Conservation (phyloP, 2,113 vertebrate species). For the human region DNA sequence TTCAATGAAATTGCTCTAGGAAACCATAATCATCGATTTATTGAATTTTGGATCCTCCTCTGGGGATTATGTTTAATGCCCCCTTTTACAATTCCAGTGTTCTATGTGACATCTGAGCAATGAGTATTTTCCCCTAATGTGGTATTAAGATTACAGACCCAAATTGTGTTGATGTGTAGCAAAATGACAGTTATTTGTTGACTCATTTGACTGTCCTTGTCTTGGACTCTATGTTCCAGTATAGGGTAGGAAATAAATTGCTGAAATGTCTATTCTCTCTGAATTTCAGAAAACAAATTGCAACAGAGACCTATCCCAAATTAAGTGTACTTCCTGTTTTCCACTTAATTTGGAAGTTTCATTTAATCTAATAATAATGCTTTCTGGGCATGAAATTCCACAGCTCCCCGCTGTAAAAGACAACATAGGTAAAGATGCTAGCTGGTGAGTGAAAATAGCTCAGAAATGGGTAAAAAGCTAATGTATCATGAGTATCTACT, state of each 20-base stretch:
- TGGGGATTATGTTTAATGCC: constrained; percentile 33
- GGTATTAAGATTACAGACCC: neutral
- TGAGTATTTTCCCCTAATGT: neutral
- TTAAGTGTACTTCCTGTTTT: neutral
- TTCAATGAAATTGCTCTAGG: constrained; percentile 17
- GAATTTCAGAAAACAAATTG: constrained; percentile 46
- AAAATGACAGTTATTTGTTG: neutral
- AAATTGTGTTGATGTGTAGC: constrained; percentile 27
- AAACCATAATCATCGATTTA: constrained; percentile 52
- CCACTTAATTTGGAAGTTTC: constrained; percentile 1
- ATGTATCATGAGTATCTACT: neutral
- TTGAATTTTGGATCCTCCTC: constrained; percentile 44
- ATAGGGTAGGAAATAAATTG: neutral
- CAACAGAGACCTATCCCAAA: neutral
- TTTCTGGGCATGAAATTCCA: neutral
- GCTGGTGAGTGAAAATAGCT: neutral
- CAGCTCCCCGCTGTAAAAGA: neutral
- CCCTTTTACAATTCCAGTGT: constrained; percentile 47
- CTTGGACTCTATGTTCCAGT: constrained; percentile 8
- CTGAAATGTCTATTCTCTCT: neutral
- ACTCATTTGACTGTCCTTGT: constrained; percentile 12
- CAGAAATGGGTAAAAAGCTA: neutral
- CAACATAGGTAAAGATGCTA: neutral
- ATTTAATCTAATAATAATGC: neutral
- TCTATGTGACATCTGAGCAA: neutral